phyloP scores from a whole-genome alignment of 2,113 vertebrate genomes.

The Lanius ludovicianus region DNA sequence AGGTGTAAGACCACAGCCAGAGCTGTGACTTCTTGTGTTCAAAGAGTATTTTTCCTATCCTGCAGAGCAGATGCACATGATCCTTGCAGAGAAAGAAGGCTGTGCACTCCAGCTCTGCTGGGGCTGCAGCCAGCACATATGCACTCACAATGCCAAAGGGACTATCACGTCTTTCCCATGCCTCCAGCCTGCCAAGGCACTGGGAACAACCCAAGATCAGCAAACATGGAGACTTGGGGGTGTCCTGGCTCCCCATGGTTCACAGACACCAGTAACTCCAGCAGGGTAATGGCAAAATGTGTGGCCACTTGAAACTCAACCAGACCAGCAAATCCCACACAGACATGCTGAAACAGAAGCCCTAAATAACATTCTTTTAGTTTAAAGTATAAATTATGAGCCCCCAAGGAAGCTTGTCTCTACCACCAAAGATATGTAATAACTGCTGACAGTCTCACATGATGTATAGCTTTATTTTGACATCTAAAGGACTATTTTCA shows the following conservation, averaged over 20 bases:
- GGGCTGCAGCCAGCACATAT: not conserved
- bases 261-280: not conserved
- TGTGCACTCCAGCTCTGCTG: not conserved
- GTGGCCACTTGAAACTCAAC: not conserved
- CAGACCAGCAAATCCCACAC: not conserved
- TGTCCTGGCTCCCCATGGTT: not conserved
- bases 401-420: slow-evolving; percentile 27
- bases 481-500: slow-evolving; percentile 76
- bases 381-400: slow-evolving; percentile 62
- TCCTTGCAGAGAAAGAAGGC: not conserved
- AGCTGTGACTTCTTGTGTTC: not conserved
- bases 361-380: not conserved
- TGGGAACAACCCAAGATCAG: not conserved
- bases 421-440: slow-evolving; percentile 46
- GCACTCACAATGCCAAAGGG: accelerated
- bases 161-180: accelerated
- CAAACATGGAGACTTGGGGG: accelerated
- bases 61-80: accelerated
- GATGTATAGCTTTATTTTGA: slow-evolving; percentile 68
- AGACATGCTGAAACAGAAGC: not conserved
- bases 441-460: slow-evolving; percentile 48
- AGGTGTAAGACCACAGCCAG: not conserved
- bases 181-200: not conserved
- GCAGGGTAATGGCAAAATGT: not conserved
- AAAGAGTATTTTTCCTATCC: not conserved